Evolutionary conservation across 2,888 invertebrate genomes (phyloP).

Genomic region (Tuberolachnus salignus): DNA sequence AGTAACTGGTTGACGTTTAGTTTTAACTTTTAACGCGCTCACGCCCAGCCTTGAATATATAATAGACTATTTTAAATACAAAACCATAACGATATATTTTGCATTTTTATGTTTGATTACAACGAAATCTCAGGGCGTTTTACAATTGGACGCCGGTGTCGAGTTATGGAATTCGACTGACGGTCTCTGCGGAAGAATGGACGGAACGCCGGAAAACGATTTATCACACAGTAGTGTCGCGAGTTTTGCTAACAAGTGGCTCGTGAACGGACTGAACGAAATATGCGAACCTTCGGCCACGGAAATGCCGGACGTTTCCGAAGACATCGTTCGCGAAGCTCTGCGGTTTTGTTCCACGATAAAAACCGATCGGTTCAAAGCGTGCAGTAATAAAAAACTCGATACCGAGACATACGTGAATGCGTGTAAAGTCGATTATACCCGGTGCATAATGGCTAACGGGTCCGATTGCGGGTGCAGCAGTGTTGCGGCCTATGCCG

Average conservation of each 20-base stretch:
- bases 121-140: conserved; percentile 66
- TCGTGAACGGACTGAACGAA: conserved; percentile 60
- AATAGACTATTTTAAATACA: neutral
- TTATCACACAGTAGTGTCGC: conserved; percentile 54
- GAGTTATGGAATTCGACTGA: conserved; percentile 78
- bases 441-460: conserved; percentile 67
- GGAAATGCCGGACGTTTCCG: neutral
- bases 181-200: conserved; percentile 76
- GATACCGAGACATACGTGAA: conserved; percentile 69
- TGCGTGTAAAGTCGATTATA: conserved; percentile 82
- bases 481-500: conserved; percentile 77
- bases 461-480: conserved; percentile 72
- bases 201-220: conserved; percentile 28
- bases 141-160: conserved; percentile 72
- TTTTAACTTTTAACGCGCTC: no score
- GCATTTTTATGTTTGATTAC: neutral
- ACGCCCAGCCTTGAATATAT: no score
- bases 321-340: neutral
- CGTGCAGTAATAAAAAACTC: conserved; percentile 65
- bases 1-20: no score
- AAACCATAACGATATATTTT: neutral
- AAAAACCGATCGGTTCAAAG: conserved; percentile 7
- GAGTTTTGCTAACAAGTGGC: conserved; percentile 64
- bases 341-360: conserved; percentile 31
- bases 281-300: conserved; percentile 43